A percentile compares a stretch with the other conserved stretches of the same genome.
Conservation (phyloP, 2,797 vertebrate species). For the Phalanger gymnotis region DNA sequence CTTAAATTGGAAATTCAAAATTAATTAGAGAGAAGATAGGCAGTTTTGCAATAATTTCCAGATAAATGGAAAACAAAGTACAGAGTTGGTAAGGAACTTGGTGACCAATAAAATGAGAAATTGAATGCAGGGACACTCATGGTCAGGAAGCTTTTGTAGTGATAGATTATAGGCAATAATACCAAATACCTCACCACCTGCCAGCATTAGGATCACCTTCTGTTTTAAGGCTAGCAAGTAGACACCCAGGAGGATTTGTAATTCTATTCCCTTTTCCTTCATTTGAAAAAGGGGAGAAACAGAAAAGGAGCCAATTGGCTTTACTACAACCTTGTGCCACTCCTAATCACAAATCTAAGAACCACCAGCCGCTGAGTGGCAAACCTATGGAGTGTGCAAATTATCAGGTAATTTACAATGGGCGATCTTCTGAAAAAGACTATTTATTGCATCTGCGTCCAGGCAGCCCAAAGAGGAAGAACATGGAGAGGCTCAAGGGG, state of each 20-base stretch:
- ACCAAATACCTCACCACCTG: background rate
- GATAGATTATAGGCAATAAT: background rate
- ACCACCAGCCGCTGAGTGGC: background rate
- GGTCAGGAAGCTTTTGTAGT: background rate
- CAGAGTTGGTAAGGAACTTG: background rate
- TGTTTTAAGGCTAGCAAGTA: background rate
- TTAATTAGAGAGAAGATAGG: background rate
- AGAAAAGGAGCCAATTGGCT: slow-evolving; percentile 45
- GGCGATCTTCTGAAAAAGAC: slow-evolving; percentile 60
- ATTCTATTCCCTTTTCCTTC: slow-evolving; percentile 11
- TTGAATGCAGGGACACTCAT: background rate
- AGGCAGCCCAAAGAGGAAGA: slow-evolving; percentile 32
- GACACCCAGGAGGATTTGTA: slow-evolving; percentile 16
- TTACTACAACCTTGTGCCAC: slow-evolving; percentile 52
- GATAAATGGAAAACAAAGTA: slow-evolving; percentile 1
- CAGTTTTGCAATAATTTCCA: slow-evolving; percentile 14
- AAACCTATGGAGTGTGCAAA: background rate
- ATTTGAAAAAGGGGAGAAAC: slow-evolving; percentile 40
- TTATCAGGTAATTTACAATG: slow-evolving; percentile 56
- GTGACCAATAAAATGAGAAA: background rate
- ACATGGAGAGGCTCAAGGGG: background rate
- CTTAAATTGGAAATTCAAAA: background rate
- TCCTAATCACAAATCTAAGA: slow-evolving; percentile 24
- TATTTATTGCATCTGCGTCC: slow-evolving; percentile 69
- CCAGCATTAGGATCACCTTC: background rate